phyloP scores from a whole-genome alignment of 2,797 vertebrate genomes.

The Urosaurus nigricauda region DNA sequence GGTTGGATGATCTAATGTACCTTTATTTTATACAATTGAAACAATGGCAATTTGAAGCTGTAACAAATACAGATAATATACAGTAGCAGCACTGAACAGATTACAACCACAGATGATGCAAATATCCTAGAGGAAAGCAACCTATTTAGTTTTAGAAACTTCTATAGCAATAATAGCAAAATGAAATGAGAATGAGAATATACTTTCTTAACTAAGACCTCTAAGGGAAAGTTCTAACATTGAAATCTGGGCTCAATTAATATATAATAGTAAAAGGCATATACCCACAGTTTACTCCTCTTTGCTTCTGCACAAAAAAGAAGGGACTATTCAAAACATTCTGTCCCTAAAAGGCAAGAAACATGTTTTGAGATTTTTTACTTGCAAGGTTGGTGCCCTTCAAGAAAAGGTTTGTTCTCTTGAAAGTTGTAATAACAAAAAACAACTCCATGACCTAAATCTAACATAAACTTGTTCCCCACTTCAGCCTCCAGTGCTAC shows the following conservation, averaged over 20 bases:
- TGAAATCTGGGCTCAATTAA: slow-evolving; percentile 53
- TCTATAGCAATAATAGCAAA: slow-evolving; percentile 37
- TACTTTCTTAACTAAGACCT: slow-evolving; percentile 47
- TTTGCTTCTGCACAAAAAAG: slow-evolving; percentile 45
- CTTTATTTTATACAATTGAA: slow-evolving; percentile 47
- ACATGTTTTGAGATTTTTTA: not conserved
- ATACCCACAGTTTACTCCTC: slow-evolving; percentile 43
- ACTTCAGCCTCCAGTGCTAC: no score
- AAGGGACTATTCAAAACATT: slow-evolving; percentile 36
- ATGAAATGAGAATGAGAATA: slow-evolving; percentile 44
- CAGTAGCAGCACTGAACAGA: slow-evolving; percentile 41
- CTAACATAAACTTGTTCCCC: no score
- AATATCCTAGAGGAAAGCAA: slow-evolving; percentile 55
- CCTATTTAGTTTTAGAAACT: slow-evolving; percentile 61
- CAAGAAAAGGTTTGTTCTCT: not conserved
- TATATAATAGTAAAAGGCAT: slow-evolving; percentile 48
- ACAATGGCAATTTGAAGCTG: slow-evolving; percentile 5
- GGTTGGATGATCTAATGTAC: slow-evolving; percentile 52
- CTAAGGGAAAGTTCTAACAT: slow-evolving; percentile 49
- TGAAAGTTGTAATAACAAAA: slow-evolving; percentile 25
- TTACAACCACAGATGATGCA: slow-evolving; percentile 43
- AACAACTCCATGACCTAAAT: not conserved
- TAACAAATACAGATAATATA: not conserved
- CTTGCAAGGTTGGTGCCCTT: not conserved
- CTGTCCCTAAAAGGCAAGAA: slow-evolving; percentile 51